A percentile compares a stretch with the other conserved stretches of the same genome.
phyloP scores from a whole-genome alignment of 2,888 invertebrate species.

The Luperina nickerlii region DNA sequence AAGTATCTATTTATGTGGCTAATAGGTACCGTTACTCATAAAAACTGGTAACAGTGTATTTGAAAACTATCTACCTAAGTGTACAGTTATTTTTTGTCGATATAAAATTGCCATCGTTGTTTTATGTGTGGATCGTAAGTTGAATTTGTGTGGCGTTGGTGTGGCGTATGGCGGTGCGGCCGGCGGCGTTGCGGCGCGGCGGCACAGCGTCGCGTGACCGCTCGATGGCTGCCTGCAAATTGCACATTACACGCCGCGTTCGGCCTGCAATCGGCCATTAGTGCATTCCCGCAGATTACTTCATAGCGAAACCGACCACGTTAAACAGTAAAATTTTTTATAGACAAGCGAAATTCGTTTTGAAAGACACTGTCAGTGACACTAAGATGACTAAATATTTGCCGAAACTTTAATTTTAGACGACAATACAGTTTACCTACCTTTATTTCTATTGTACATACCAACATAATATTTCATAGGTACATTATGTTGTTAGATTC shows the following conservation, averaged over 20 bases:
- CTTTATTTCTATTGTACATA: not conserved
- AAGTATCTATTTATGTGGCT: conserved; percentile 36
- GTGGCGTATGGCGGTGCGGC: conserved; percentile 26
- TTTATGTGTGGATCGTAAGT: conserved; percentile 14
- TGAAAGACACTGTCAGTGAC: conserved; percentile 56
- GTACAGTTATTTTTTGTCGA: conserved; percentile 13
- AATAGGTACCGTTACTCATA: conserved; percentile 36
- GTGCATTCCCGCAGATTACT: conserved; percentile 88
- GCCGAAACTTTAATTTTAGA: conserved; percentile 2
- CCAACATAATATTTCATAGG: not conserved
- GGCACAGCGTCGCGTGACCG: conserved; percentile 82
- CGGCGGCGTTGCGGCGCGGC: conserved; percentile 46
- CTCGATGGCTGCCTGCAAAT: conserved; percentile 84
- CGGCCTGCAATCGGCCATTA: conserved; percentile 86
- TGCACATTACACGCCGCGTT: conserved; percentile 86
- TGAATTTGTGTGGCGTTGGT: conserved; percentile 25
- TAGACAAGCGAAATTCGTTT: conserved; percentile 73
- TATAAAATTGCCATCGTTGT: conserved; percentile 16
- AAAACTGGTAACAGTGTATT: conserved; percentile 37
- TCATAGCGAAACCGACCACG: conserved; percentile 85
- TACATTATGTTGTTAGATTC: not conserved
- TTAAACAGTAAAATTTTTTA: conserved; percentile 83
- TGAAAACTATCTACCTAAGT: conserved; percentile 24
- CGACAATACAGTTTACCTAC: not conserved
- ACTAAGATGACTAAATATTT: conserved; percentile 61